Evolutionary conservation across 2,888 invertebrate species (phyloP), one percentile per base, ranked within the genome.

Genomic region (Shargacucullia verbasci): DNA sequence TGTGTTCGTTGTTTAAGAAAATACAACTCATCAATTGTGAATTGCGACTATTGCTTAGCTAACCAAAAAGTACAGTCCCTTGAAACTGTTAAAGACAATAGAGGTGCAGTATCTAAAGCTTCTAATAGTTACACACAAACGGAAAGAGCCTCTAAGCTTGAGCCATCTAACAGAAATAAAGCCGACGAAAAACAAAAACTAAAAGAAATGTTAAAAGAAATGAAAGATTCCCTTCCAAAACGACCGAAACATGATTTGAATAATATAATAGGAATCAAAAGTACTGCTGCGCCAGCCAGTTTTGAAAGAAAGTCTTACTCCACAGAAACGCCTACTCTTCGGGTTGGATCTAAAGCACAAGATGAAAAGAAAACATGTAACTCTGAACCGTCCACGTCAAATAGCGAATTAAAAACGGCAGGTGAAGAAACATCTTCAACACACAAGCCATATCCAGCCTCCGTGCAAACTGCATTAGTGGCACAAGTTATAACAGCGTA

Each of bases 191-290:
- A 95, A 78, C 95, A 95, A 79, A 94, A 94, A 81, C 87, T 97
- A 27, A 95, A 95, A 82, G 96, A 96, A 86, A 96, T 96, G 95
- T 85, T 97, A 64, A 96, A 96, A 78, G 96, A 97, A 91, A 96
- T 97, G 96, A 97, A 96, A 86, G 95, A 97, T 83, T 96, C 96
- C 10, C 87, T 97, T 60, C 96, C 96, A 0, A 96, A 95, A 79
- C 94, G 95, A 71, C 83, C 94, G 20, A 95, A 94, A 69, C 85
- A 88, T 31, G 89, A 80, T 50, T 59, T 60, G 20, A 69, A 64
- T 38, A 59, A 65, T 13, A 43, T 52, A 46, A 34, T 13, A 12
- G 59, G 62, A 46, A 57, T 27, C 27, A 75, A 68, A 52, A 57
- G 31, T 40, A 49, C 41, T 50, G 34, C 13, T 31, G 13, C 20